These are phyloP conservation scores for Oophaga sylvatica DNA, from an alignment of 2,797 vertebrate genomes.

Conservation along the genomic window DNA sequence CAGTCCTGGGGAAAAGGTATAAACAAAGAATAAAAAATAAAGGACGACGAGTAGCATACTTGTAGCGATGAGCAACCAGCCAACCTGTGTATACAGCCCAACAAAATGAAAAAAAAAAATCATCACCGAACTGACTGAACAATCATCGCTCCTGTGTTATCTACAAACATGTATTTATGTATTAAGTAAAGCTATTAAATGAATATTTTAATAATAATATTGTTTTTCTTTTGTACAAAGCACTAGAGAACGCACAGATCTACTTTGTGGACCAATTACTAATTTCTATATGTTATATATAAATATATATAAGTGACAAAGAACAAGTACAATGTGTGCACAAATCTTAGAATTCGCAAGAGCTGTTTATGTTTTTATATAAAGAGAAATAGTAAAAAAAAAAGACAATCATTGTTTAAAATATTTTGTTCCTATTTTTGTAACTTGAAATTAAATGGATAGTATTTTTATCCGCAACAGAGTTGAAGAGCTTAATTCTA, in stretches of 20 bases:
- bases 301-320: constrained; percentile 79
- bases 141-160: constrained; percentile 93
- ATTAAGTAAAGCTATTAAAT: constrained; percentile 99
- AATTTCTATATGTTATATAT: constrained; percentile 81
- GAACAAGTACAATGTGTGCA: constrained; percentile 80
- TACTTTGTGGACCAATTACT: constrained; percentile 93
- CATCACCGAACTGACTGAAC: constrained; percentile 92
- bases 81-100: constrained; percentile 75
- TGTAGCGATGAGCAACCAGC: constrained; percentile 86
- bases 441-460: constrained; percentile 90
- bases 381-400: constrained; percentile 83
- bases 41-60: constrained; percentile 96
- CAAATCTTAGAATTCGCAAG: constrained; percentile 80
- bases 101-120: constrained; percentile 79
- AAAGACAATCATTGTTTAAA: constrained; percentile 97
- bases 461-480: constrained; percentile 97
- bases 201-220: constrained; percentile 99
- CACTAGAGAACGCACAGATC: constrained; percentile 92
- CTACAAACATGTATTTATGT: constrained; percentile 98
- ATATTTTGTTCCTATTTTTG: constrained; percentile 96
- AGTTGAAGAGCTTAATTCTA: constrained; percentile 91
- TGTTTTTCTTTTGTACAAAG: constrained; percentile 97
- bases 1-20: constrained; percentile 99
- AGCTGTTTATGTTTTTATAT: constrained; percentile 94
- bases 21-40: constrained; percentile 99